Evolutionary conservation across 2,888 invertebrate genomes (phyloP).

Genomic region (Apamea monoglypha): DNA sequence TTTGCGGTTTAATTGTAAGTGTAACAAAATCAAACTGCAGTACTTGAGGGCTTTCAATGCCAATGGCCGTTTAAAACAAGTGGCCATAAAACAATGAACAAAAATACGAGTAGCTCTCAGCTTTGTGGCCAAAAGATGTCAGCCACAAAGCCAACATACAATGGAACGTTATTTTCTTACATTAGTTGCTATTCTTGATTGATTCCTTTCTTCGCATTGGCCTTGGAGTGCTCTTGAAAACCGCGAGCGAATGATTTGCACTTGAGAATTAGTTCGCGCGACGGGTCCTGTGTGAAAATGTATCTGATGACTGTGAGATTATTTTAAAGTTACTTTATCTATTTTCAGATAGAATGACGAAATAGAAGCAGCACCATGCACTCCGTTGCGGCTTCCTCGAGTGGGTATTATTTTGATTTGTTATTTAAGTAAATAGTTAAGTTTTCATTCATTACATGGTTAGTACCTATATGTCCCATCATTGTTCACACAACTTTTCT

Average conservation of each 20-base stretch:
- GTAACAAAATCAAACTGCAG: conserved; percentile 76
- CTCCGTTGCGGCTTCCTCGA: conserved; percentile 78
- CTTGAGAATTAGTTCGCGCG: conserved; percentile 74
- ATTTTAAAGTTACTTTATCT: conserved; percentile 24
- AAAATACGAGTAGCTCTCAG: conserved; percentile 79
- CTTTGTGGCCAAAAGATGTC: conserved; percentile 86
- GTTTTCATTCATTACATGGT: neutral
- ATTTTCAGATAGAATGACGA: conserved; percentile 69
- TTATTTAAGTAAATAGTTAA: neutral
- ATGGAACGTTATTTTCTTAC: conserved; percentile 85
- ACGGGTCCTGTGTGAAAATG: conserved; percentile 70
- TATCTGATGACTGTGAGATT: conserved; percentile 26
- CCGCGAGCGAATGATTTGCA: conserved; percentile 69
- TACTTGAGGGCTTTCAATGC: conserved; percentile 75
- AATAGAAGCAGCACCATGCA: conserved; percentile 73
- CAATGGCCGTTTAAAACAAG: conserved; percentile 78
- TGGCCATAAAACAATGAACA: conserved; percentile 81
- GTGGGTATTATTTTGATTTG: conserved; percentile 70
- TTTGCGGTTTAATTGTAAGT: conserved; percentile 53
- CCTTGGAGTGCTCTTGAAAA: conserved; percentile 76
- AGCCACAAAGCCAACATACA: conserved; percentile 76
- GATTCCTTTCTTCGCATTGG: conserved; percentile 78
- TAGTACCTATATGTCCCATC: neutral
- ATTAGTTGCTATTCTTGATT: conserved; percentile 85
- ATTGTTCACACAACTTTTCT: neutral